phyloP scores from a whole-genome alignment of 2,888 invertebrate genomes.

The Ophonus ardosiacus region DNA sequence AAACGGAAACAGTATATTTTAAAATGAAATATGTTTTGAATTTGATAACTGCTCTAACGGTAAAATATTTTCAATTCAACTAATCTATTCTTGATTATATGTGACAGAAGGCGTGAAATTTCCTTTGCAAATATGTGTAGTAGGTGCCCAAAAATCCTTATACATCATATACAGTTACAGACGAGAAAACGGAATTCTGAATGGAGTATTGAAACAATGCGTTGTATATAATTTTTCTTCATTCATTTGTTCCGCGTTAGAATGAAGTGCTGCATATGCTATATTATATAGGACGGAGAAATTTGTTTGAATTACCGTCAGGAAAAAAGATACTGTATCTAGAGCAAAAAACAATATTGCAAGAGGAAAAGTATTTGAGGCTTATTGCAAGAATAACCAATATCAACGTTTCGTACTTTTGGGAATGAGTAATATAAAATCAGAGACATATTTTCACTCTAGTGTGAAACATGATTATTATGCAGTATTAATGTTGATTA shows the following conservation, averaged over 20 bases:
- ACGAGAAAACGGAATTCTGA: background rate
- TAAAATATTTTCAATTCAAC: too few relatives aligned
- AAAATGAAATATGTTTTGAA: too few relatives aligned
- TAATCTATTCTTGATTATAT: background rate
- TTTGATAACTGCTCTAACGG: too few relatives aligned
- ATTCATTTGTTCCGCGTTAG: conserved; percentile 47
- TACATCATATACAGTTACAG: background rate
- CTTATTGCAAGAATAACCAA: background rate
- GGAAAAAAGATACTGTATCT: background rate
- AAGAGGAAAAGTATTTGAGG: too few relatives aligned
- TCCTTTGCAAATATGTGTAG: background rate
- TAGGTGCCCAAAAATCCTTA: background rate
- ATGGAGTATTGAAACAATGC: background rate
- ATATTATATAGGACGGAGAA: conserved; percentile 37
- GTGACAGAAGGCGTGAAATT: background rate
- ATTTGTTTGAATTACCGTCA: conserved; percentile 4
- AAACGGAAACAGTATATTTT: too few relatives aligned
- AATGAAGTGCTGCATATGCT: background rate
- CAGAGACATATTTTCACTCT: too few relatives aligned
- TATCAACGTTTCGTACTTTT: background rate
- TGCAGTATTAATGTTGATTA: too few relatives aligned
- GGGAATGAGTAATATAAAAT: too few relatives aligned
- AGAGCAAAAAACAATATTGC: background rate
- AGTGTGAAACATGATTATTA: too few relatives aligned
- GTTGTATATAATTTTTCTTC: conserved; percentile 45